Evolutionary conservation across 2,888 invertebrate species (phyloP), one percentile per base, ranked within the genome.

Genomic region (Antitype chi): DNA sequence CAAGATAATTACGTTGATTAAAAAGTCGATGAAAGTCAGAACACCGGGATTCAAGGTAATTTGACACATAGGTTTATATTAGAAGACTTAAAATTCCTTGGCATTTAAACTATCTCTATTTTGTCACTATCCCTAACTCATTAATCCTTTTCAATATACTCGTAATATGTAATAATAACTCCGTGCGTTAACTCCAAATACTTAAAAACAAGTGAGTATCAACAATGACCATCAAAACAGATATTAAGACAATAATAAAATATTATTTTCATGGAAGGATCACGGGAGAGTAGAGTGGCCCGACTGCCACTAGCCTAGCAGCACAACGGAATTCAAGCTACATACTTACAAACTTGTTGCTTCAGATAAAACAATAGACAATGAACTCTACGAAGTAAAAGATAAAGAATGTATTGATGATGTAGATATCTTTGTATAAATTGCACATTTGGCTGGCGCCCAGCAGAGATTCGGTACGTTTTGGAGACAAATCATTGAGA

Each of bases 401-500:
- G 1, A 55, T 90, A 94, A 86, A 84, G 79, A 6, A 72, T 52
- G 53, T 66, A 6, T 38, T 25, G 38, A 43, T 17, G 64, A 86
- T 73, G 87, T 71, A 74, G 62, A 68, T 70, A 85, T 79, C 53
- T 86, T 91, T 88, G 94, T 91, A 89, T 87, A 90, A 89, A 90
- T 92, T 94, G 93, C 92, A 94, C 95, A 95, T 96, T 96, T 96
- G 96, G 96, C 96, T 94, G 90, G 78, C 90, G 89, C 94, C 96
- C 96, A 96, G 94, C 93, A 88, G 93, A 95, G 95, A 95, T 95
- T 96, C 91, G 90, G 94, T 93, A 91, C 94, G 94, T 93, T 94
- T 93, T 90, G 91, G 93, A 95, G 96, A 96, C 96, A 96, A 96
- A 96, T 96, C 96, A 95, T 95, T 94, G 96, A 92, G 93, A 94